phyloP scores from a whole-genome alignment of 2,797 vertebrate species.

The Xiphophorus birchmanni region DNA sequence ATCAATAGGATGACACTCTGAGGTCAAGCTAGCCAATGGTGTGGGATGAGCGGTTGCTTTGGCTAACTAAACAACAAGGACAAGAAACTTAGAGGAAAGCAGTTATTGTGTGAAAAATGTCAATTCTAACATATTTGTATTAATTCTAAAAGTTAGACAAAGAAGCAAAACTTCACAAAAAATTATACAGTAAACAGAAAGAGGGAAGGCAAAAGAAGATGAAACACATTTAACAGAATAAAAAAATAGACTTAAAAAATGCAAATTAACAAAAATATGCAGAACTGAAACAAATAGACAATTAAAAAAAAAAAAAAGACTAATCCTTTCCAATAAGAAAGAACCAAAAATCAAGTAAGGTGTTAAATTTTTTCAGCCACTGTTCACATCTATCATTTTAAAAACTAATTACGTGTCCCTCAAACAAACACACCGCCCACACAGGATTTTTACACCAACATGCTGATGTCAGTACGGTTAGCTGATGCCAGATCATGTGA shows the following conservation, averaged over 20 bases:
- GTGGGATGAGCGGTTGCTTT: not conserved
- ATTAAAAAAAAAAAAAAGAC: not conserved
- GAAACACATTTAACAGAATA: not conserved
- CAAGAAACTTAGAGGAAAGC: not conserved
- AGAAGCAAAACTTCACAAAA: not conserved
- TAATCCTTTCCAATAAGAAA: not conserved
- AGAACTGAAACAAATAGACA: not conserved
- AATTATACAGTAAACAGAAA: not conserved
- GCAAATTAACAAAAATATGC: not conserved
- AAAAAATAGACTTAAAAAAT: not conserved
- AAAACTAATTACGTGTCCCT: not conserved
- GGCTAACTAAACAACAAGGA: not conserved
- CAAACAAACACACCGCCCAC: slow-evolving; percentile 6
- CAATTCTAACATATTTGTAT: not conserved
- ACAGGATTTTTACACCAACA: slow-evolving; percentile 8
- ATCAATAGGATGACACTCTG: not conserved
- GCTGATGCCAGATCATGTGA: not conserved
- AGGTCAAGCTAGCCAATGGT: not conserved
- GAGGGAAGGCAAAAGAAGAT: not conserved
- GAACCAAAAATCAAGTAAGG: not conserved
- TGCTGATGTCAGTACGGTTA: not conserved
- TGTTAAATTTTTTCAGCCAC: not conserved
- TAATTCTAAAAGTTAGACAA: not conserved
- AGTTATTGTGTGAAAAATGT: not conserved
- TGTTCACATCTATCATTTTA: not conserved